Conservation (phyloP, 2,888 invertebrate species). For the Synanthedon myopaeformis region DNA sequence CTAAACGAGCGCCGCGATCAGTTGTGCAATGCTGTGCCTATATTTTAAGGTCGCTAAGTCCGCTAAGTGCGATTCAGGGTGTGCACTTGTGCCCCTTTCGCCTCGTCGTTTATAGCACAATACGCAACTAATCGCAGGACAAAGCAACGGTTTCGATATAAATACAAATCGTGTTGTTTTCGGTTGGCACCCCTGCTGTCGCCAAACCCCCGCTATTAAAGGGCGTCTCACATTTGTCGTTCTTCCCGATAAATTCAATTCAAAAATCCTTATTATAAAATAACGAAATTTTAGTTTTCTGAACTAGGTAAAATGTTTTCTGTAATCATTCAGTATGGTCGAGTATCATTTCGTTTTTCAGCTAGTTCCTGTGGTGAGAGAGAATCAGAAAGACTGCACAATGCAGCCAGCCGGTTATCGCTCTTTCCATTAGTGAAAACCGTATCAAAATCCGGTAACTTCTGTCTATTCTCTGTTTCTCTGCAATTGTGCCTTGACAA, state of each 20-base stretch:
- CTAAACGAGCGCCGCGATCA: no score
- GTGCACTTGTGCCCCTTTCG: slow-evolving; percentile 37
- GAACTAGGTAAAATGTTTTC: background rate
- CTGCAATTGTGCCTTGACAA: no score
- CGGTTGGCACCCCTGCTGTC: slow-evolving; percentile 38
- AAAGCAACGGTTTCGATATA: slow-evolving; percentile 63
- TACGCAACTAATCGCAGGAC: slow-evolving; percentile 61
- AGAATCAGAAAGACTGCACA: slow-evolving; percentile 89
- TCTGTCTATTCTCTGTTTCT: no score
- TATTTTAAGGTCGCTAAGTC: background rate
- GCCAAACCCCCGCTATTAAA: slow-evolving; percentile 15
- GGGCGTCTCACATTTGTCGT: slow-evolving; percentile 7
- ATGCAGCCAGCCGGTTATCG: slow-evolving; percentile 94
- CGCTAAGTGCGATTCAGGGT: background rate
- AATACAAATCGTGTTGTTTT: slow-evolving; percentile 69
- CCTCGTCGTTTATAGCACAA: slow-evolving; percentile 23
- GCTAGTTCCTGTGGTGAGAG: slow-evolving; percentile 73
- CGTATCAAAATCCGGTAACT: no score
- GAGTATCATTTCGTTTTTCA: slow-evolving; percentile 18
- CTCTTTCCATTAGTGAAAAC: no score
- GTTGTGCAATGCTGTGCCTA: no score
- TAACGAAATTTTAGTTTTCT: background rate
- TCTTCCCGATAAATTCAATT: background rate
- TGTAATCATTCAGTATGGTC: background rate
- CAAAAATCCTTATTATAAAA: background rate